A percentile compares a stretch with the other conserved stretches of the same genome.
Evolutionary conservation across 2,113 vertebrate genomes (phyloP).

Genomic region (Myxocyprinus asiaticus): DNA sequence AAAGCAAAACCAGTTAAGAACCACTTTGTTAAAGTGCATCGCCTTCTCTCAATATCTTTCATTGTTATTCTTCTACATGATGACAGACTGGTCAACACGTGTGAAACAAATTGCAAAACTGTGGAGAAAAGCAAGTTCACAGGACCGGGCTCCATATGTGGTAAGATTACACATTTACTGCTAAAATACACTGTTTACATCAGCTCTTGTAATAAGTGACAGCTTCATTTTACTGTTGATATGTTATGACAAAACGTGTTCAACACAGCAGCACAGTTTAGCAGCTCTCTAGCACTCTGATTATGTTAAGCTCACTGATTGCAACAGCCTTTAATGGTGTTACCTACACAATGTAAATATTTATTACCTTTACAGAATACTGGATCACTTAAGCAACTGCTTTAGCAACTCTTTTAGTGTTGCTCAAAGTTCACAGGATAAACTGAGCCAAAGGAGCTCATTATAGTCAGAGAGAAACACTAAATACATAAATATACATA

Average conservation of each 20-base stretch:
- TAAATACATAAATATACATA: too few species aligned
- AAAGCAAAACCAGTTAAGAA: too few species aligned
- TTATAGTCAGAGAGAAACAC: too few species aligned
- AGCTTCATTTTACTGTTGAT: background rate
- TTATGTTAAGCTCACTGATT: background rate
- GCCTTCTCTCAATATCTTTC: background rate
- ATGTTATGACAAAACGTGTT: background rate
- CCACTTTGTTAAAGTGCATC: background rate
- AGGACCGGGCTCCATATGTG: conserved; percentile 95
- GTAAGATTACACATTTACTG: conserved; percentile 72
- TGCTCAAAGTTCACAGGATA: background rate
- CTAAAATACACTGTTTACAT: background rate
- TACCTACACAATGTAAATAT: background rate
- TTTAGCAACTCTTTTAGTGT: background rate
- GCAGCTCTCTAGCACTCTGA: too few species aligned
- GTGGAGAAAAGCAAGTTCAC: conserved; percentile 97
- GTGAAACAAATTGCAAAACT: conserved; percentile 97
- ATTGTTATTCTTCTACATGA: background rate
- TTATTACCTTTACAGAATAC: background rate
- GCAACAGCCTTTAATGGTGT: background rate
- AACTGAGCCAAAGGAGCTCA: too few species aligned
- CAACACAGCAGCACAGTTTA: background rate
- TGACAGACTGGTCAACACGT: conserved; percentile 90
- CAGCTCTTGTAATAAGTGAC: too few species aligned
- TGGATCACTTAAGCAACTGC: background rate